Evolutionary conservation across 2,113 vertebrate species (phyloP).

Genomic region (Gopherus evgoodei): DNA sequence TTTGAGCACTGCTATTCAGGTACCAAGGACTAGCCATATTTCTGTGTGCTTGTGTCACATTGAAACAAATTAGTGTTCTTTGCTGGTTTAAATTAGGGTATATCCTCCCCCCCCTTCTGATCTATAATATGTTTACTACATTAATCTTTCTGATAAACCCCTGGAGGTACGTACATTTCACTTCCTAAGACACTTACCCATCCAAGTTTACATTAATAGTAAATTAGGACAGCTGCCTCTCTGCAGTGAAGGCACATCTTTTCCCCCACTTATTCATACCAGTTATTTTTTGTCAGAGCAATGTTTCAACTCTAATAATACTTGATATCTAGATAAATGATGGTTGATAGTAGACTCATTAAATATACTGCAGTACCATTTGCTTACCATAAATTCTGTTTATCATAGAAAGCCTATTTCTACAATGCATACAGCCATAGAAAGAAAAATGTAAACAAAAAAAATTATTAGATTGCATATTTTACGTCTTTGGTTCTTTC

Average conservation of each 20-base stretch:
- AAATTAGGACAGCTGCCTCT: neutral
- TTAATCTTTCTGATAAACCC: neutral
- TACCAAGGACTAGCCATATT: neutral
- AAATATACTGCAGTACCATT: neutral
- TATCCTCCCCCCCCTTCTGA: neutral
- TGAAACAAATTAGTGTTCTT: neutral
- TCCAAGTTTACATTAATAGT: neutral
- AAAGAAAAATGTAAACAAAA: neutral
- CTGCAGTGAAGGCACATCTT: neutral
- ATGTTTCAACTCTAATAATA: neutral
- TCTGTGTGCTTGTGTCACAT: neutral
- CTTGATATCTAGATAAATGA: neutral
- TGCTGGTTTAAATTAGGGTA: neutral
- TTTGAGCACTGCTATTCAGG: rapidly evolving
- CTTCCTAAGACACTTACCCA: neutral
- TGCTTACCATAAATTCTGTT: rapidly evolving
- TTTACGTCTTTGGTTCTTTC: neutral
- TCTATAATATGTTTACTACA: neutral
- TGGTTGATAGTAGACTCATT: neutral
- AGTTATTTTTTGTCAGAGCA: neutral
- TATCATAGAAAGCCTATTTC: neutral
- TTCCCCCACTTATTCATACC: neutral
- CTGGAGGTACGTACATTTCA: rapidly evolving
- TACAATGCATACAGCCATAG: neutral
- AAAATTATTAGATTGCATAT: neutral